Base-by-base conservation (phyloP, 2,888 invertebrate genomes). In the Plutella xylostella region DNA sequence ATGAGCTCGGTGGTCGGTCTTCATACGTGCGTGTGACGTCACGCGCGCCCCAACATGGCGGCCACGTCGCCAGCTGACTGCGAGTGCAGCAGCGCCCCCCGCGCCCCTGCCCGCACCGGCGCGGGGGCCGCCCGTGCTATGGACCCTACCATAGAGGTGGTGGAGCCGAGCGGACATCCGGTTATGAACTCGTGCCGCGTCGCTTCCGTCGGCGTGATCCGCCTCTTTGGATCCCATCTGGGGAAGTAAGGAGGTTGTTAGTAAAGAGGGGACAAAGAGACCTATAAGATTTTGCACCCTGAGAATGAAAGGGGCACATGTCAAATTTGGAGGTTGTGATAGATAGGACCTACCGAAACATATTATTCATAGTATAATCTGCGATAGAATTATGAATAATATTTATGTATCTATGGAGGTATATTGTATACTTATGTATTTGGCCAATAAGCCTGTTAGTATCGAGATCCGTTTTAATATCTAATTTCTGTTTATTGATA, bases 151-250 rank as follows among this genome's bases (percentile, higher is more conserved):
- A 63, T 88, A 42, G 61, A 74, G 35, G 71, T 86, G 51, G 74
- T 76, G 52, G 66, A 54, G 25, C 73, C 83, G 1, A 77, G 56
- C 0, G 77, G 60, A 43, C 76, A 76, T 4, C 88, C 87, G 6
- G 86, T 86, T 53, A 88, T 88, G 58, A 96, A 97, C 63, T 94
- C 93, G 76, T 97, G 97, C 44, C 91, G 89, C 18, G 93, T 87
- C 2, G 96, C 97, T 68, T 97, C 96, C 45, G 93, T 94, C 0
- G 97, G 93, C 3, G 93, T 96, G 89, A 97, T 90, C 51, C 97
- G 89, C 51, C 92, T 92, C 64, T 91, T 91, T 15, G 96, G 93
- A 77, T 97, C 96, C 97, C 97, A 97, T 72, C 94, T 94, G 77
- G 4, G 65, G 45, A 50, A 47, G n/a, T 55, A 55, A 53, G 47